Evolutionary conservation across 2,797 vertebrate genomes (phyloP).

Genomic region (Halcyon chelicuti): DNA sequence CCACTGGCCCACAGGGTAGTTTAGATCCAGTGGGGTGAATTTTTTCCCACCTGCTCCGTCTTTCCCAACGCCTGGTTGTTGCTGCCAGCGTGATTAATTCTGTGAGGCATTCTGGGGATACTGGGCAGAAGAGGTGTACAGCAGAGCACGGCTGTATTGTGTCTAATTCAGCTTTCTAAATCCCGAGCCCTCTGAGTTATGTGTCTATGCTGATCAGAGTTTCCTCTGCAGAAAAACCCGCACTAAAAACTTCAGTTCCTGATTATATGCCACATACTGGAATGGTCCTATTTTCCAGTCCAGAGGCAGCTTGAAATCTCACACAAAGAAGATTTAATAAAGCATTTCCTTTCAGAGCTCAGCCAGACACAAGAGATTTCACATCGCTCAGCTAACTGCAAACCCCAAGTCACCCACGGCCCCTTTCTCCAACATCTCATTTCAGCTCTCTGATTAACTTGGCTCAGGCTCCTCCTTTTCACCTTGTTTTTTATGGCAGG

Average conservation of each 20-base stretch:
- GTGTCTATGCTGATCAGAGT: slow-evolving; percentile 3
- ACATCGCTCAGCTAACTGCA: slow-evolving; percentile 48
- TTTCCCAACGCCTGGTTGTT: neutral
- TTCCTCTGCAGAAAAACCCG: slow-evolving; percentile 6
- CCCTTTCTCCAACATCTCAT: slow-evolving; percentile 46
- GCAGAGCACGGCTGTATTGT: neutral
- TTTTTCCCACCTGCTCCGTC: neutral
- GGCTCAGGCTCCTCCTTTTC: slow-evolving; percentile 40
- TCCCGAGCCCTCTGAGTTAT: neutral
- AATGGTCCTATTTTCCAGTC: slow-evolving; percentile 60
- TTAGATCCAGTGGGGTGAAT: neutral
- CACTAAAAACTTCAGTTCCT: slow-evolving; percentile 13
- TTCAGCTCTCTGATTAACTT: slow-evolving; percentile 54
- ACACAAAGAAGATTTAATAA: slow-evolving; percentile 68
- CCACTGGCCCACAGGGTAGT: neutral
- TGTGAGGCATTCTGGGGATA: neutral
- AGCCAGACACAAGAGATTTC: slow-evolving; percentile 57
- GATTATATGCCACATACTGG: slow-evolving; percentile 12
- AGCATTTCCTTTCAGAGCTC: slow-evolving; percentile 60
- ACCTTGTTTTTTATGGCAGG: neutral
- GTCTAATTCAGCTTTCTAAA: neutral
- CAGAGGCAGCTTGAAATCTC: slow-evolving; percentile 60
- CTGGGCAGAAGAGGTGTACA: neutral
- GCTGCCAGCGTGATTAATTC: neutral
- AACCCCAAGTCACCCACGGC: neutral